These are phyloP conservation scores for Clanis bilineata DNA, from an alignment of 2,888 invertebrate genomes.

Conservation along the genomic window DNA sequence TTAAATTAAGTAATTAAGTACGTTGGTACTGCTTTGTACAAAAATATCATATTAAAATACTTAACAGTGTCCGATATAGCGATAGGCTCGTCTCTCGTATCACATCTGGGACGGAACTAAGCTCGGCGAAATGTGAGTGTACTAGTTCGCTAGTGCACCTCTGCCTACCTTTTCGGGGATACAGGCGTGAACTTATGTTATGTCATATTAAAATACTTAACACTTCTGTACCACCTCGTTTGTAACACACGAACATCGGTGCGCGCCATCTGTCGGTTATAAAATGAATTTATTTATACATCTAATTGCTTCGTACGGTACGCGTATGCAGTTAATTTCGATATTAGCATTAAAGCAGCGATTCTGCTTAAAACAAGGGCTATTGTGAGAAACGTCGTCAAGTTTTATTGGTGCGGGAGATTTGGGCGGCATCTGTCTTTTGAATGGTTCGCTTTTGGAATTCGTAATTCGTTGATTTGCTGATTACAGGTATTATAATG, in stretches of 20 bases:
- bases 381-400: conserved; percentile 58
- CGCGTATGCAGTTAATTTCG: conserved; percentile 76
- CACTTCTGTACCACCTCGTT: not conserved
- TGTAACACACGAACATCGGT: conserved; percentile 4
- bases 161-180: too few species aligned
- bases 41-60: too few species aligned
- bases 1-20: too few species aligned
- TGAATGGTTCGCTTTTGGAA: conserved; percentile 24
- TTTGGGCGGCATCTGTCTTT: conserved; percentile 49
- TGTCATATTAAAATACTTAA: not conserved
- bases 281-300: conserved; percentile 77
- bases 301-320: conserved; percentile 73
- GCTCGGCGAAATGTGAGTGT: too few species aligned
- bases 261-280: conserved; percentile 74
- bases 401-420: conserved; percentile 55
- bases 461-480: not conserved
- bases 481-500: too few species aligned
- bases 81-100: too few species aligned
- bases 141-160: too few species aligned
- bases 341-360: conserved; percentile 71
- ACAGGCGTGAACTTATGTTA: too few species aligned
- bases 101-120: too few species aligned
- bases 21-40: too few species aligned
- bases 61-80: too few species aligned
- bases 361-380: conserved; percentile 63